Base-by-base conservation (phyloP, 1,140 invertebrate genomes). In the Muscidifurax raptorellus region DNA sequence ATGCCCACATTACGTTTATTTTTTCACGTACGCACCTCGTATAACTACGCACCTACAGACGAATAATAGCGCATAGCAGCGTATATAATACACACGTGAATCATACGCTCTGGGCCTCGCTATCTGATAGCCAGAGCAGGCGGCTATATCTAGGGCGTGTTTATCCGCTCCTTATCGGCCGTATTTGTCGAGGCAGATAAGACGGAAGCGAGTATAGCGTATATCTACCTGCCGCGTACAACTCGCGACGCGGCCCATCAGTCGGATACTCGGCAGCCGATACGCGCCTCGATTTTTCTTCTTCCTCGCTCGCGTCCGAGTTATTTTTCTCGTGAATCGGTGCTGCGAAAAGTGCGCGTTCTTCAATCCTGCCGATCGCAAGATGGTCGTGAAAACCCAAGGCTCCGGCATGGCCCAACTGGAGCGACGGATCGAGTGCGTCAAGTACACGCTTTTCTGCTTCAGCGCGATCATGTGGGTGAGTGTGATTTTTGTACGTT, bases 381-480 rank as follows among this genome's bases (percentile, higher is more conserved):
- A 69, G 59, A 91, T 92, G 91, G 89, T 86, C 69, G 84, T 82
- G 10, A 90, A 91, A 80, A 86, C 72, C 66, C 90, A 92, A 88
- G 93, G 92, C 27, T 89, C 91, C 52, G 92, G 91, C 3, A 91
- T 91, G 0, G 92, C 94, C 10, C 93, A 93, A 87, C 91, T 96
- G 83, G 95, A 96, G 88, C 94, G 94, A 47, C 94, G 95, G 83
- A 96, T 96, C 85, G 95, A 94, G 83, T 94, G 94, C 88, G 94
- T 96, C 75, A 96, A 96, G 89, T 96, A 96, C 87, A 95, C 94
- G 22, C 92, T 96, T 66, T 96, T 96, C 87, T 96, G 95, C 86
- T 94, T 96, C 89, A 96, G 95, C 88, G 94, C 96, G 66, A 93
- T 96, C 28, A 91, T 95, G 88, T 96, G 95, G 95, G 95, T 96